Evolutionary conservation across 2,113 vertebrate genomes (phyloP), one percentile per base, ranked within the genome.

Genomic region (Nymphicus hollandicus): DNA sequence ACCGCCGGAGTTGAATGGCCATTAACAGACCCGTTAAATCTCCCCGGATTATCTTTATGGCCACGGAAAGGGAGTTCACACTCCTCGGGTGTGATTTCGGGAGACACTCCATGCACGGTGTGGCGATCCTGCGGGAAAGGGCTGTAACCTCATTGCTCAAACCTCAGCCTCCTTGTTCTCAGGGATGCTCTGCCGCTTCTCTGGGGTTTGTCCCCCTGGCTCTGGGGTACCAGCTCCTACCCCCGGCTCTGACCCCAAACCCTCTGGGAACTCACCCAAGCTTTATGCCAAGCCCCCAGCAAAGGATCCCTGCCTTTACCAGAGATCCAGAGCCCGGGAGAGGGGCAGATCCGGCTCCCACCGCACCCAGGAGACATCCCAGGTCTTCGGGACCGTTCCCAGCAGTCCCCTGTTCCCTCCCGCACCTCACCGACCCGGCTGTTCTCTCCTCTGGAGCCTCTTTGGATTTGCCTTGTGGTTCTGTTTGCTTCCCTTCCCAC

Each of bases 341-440:
- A n/a, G 24, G 50, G 44, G 5, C 28, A 46, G 19, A 24, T 41
- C 27, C 7, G 0, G 18, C 33, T 86, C 65, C 53, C 15, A 46
- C 22, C 4, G 0, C 25, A 25, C 17, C 19, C 71, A 44, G 8
- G 43, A 41, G n/a, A 41, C 7, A 46, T 14, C 44, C 27, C 22
- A 9, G 24, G 28, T 31, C 39, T 13, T 53, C 4, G 64, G 10
- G 11, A 49, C 19, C 3, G 0, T 49, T 22, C 49, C 44, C 31
- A 29, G 28, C 9, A 0, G 0, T 6, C 33, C 24, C 13, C 9
- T 27, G 22, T 17, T 83, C 70, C 65, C 71, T 81, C 33, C 7
- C 0, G 16, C 66, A 25, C 31, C n/a, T 44, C 60, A 3, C 7
- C 1, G 1, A 12, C 4, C 17, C n/a, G 0, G 12, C 6, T 37